Percentiles rank a stretch among this genome's conserved stretches.
Conservation (phyloP, 1,140 invertebrate species). For the Bombus consobrinus region DNA sequence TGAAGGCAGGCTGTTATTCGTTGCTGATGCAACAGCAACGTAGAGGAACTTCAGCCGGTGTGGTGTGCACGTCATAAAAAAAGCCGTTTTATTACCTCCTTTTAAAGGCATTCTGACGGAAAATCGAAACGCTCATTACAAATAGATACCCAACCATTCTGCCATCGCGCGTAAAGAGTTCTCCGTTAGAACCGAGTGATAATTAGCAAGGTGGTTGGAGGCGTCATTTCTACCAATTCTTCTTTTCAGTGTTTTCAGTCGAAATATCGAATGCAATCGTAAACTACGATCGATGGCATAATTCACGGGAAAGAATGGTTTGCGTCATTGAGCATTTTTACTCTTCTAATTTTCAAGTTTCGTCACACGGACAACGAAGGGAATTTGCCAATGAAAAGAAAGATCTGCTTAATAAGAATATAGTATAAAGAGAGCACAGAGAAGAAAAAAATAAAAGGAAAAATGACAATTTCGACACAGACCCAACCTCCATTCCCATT, state of each 20-base stretch:
- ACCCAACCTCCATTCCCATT: not conserved
- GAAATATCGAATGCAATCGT: constrained; percentile 33
- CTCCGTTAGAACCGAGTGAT: constrained; percentile 19
- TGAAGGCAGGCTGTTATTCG: not conserved
- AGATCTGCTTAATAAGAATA: too few relatives aligned
- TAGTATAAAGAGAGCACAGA: not conserved
- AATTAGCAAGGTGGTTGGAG: constrained; percentile 36
- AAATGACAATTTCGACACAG: not conserved
- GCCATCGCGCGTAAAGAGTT: constrained; percentile 37
- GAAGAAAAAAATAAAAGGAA: not conserved
- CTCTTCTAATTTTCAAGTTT: not conserved
- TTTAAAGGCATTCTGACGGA: constrained; percentile 63
- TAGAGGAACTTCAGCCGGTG: not conserved
- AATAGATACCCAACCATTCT: constrained; percentile 63
- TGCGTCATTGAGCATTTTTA: not conserved
- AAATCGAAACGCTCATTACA: constrained; percentile 75
- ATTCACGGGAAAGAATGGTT: constrained; percentile 17
- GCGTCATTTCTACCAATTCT: constrained; percentile 3
- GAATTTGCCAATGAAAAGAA: not conserved
- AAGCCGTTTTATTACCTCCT: constrained; percentile 42
- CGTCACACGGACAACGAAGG: not conserved
- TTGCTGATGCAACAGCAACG: constrained; percentile 30
- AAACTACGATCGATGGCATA: constrained; percentile 48
- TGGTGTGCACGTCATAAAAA: not conserved
- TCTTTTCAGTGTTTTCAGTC: constrained; percentile 6